A percentile compares a stretch with the other conserved stretches of the same genome.
Conservation (phyloP, 2,113 vertebrate genomes). For the Brachyistius frenatus region DNA sequence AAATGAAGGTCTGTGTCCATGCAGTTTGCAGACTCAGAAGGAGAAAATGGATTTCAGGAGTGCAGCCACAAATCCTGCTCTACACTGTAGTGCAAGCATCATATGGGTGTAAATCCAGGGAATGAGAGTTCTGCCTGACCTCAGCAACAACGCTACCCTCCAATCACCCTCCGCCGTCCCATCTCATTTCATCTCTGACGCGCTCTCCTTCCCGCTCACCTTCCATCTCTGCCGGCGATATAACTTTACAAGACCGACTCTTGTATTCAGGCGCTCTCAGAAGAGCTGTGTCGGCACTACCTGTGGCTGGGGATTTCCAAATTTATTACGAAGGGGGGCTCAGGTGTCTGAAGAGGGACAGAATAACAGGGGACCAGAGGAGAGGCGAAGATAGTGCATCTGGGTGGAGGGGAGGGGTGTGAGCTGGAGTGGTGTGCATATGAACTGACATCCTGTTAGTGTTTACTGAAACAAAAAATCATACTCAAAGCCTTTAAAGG, state of each 20-base stretch:
- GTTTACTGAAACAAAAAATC: background rate
- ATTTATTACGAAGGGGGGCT: conserved; percentile 53
- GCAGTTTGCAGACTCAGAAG: conserved; percentile 4
- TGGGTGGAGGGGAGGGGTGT: background rate
- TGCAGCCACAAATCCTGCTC: conserved; percentile 38
- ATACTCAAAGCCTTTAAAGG: background rate
- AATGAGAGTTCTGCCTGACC: conserved; percentile 59
- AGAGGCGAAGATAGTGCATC: background rate
- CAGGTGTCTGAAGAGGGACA: background rate
- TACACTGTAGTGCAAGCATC: background rate
- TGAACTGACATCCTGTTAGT: background rate
- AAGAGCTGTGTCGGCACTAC: conserved; percentile 50
- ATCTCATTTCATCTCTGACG: conserved; percentile 50
- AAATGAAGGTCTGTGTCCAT: conserved; percentile 7
- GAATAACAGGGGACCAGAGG: no score
- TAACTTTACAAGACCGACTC: conserved; percentile 31
- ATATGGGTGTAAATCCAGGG: conserved; percentile 51
- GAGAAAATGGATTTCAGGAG: conserved; percentile 45
- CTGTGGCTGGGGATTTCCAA: conserved; percentile 62
- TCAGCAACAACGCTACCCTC: conserved; percentile 37
- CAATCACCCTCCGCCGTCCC: conserved; percentile 43
- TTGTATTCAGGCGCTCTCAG: conserved; percentile 22
- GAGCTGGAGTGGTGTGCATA: conserved; percentile 12
- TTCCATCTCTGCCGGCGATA: conserved; percentile 40
- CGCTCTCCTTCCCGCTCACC: conserved; percentile 32